Percentiles rank a stretch among this genome's conserved stretches.
Conservation (phyloP, 2,888 invertebrate species). For the Mythimna albipuncta region DNA sequence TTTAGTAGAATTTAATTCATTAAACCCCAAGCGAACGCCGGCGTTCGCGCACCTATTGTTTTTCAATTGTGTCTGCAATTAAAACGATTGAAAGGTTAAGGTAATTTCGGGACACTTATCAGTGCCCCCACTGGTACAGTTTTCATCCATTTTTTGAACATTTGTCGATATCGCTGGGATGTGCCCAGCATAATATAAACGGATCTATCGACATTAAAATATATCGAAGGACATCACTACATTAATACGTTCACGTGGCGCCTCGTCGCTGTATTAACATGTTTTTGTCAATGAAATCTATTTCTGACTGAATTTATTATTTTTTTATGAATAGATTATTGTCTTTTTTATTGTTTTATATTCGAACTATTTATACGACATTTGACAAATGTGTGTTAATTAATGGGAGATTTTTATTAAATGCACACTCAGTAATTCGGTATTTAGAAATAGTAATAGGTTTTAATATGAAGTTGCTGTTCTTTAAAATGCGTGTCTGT, state of each 20-base stretch:
- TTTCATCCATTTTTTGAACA: slow-evolving; percentile 24
- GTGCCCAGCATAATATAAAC: slow-evolving; percentile 26
- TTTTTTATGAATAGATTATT: neutral
- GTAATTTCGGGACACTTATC: neutral
- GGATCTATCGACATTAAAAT: slow-evolving; percentile 35
- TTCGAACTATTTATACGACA: neutral
- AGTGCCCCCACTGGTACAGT: slow-evolving; percentile 2
- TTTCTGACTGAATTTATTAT: neutral
- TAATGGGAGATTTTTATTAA: neutral
- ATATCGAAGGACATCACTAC: slow-evolving; percentile 28
- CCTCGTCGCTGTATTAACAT: neutral
- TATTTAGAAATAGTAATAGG: neutral
- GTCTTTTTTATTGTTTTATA: neutral
- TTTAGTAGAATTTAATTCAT: too few relatives aligned
- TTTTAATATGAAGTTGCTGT: too few relatives aligned
- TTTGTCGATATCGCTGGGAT: slow-evolving; percentile 16
- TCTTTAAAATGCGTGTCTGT: too few relatives aligned
- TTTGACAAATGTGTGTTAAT: neutral
- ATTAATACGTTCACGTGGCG: slow-evolving; percentile 3
- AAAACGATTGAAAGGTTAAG: too few relatives aligned
- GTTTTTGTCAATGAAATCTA: slow-evolving; percentile 2
- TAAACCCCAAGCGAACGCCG: too few relatives aligned
- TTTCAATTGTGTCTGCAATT: too few relatives aligned
- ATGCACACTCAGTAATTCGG: neutral
- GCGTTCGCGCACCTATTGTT: too few relatives aligned